Percentiles rank a stretch among this genome's conserved stretches.
Evolutionary conservation across 2,888 invertebrate genomes (phyloP).

Genomic region (Stenichneumon culpator): DNA sequence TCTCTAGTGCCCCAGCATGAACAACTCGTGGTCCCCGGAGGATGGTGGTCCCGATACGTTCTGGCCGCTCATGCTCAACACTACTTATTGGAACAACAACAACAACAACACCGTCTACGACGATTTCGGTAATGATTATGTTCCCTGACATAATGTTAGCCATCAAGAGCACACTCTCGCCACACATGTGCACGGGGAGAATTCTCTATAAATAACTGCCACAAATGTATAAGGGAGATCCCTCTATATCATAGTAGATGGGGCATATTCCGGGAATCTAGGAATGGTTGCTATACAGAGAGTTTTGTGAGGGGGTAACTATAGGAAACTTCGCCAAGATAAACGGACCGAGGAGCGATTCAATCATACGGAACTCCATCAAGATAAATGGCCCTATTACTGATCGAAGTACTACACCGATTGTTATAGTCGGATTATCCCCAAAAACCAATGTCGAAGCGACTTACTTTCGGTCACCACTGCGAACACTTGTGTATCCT

Average conservation of each 20-base stretch:
- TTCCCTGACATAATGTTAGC: neutral
- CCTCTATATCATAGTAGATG: neutral
- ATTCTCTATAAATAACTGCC: neutral
- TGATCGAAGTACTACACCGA: too few species aligned
- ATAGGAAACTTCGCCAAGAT: neutral
- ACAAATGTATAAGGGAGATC: neutral
- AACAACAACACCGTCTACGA: conserved; percentile 68
- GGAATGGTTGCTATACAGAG: neutral
- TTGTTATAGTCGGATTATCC: too few species aligned
- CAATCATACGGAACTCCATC: neutral
- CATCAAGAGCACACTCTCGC: neutral
- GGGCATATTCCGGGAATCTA: neutral
- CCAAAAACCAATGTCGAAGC: too few species aligned
- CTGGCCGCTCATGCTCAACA: conserved; percentile 66
- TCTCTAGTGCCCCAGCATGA: conserved; percentile 71
- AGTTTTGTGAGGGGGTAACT: neutral
- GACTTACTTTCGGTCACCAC: too few species aligned
- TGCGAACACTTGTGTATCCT: too few species aligned
- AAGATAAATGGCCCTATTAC: neutral
- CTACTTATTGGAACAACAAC: conserved; percentile 65
- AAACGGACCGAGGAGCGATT: neutral
- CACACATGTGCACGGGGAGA: neutral
- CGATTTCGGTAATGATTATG: conserved; percentile 70
- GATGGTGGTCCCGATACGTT: conserved; percentile 67
- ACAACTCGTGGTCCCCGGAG: conserved; percentile 72